These are phyloP conservation scores for Lucilia sericata DNA, from an alignment of 1,140 invertebrate species.

Conservation along the genomic window DNA sequence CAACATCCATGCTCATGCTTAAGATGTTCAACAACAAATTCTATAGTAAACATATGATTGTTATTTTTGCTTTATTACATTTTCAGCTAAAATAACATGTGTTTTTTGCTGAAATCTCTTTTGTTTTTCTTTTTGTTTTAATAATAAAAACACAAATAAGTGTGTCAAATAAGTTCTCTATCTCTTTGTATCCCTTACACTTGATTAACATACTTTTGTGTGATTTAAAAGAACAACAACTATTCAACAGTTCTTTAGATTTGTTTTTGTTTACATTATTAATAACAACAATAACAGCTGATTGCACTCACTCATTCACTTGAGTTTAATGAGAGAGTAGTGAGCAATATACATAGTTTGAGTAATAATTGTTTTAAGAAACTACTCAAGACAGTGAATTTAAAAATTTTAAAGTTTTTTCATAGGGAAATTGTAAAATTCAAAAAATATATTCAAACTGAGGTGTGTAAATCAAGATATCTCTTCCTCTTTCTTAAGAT, in stretches of 20 bases:
- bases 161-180: neutral
- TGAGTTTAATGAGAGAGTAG: neutral
- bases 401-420: neutral
- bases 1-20: neutral
- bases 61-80: neutral
- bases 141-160: neutral
- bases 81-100: too few relatives aligned
- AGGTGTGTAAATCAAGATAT: too few relatives aligned
- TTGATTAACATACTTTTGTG: neutral
- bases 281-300: conserved; percentile 8
- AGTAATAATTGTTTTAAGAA: neutral
- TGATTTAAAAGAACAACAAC: neutral
- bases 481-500: too few relatives aligned
- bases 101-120: neutral
- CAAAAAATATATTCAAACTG: too few relatives aligned
- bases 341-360: neutral
- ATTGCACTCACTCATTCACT: neutral
- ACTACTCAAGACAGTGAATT: neutral
- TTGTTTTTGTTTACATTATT: neutral
- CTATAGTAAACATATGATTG: conserved; percentile 15
- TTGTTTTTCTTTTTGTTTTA: neutral
- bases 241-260: neutral
- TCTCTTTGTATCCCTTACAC: too few relatives aligned
- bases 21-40: too few relatives aligned
- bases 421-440: too few relatives aligned